These are phyloP conservation scores for Eubasilissa regina DNA, from an alignment of 1,140 invertebrate genomes.

Conservation along the genomic window DNA sequence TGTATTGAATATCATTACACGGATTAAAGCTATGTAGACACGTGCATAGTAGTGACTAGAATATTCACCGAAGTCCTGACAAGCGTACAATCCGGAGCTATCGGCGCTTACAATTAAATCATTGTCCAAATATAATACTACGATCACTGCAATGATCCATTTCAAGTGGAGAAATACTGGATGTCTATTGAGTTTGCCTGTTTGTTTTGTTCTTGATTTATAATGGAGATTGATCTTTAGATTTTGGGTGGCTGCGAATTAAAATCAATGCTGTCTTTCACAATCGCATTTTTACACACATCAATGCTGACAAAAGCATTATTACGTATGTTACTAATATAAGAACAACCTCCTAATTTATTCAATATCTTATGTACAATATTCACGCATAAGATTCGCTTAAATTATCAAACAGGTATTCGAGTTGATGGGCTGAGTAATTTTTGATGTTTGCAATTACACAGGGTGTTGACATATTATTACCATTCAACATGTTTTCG, in stretches of 20 bases:
- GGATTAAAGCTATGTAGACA: conserved; percentile 64
- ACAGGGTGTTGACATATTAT: conserved; percentile 67
- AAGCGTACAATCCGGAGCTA: conserved; percentile 31
- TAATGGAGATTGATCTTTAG: conserved; percentile 50
- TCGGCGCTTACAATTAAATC: conserved; percentile 34
- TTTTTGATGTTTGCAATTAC: conserved; percentile 69
- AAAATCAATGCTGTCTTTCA: conserved; percentile 21
- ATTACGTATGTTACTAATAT: conserved; percentile 54
- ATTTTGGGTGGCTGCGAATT: conserved; percentile 26
- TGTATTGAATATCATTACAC: conserved; percentile 66
- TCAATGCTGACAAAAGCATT: conserved; percentile 36
- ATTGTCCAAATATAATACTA: conserved; percentile 54
- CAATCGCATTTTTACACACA: conserved; percentile 12
- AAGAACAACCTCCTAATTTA: conserved; percentile 63
- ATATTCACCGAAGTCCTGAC: conserved; percentile 57
- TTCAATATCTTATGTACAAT: conserved; percentile 56
- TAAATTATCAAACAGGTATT: conserved; percentile 74
- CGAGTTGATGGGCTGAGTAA: conserved; percentile 72
- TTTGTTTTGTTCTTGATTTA: conserved; percentile 44
- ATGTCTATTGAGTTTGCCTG: conserved; percentile 51
- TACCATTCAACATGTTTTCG: conserved; percentile 69
- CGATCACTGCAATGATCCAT: conserved; percentile 74
- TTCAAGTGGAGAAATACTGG: conserved; percentile 36
- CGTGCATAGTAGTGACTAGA: conserved; percentile 73
- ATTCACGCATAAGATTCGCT: conserved; percentile 75